Evolutionary conservation across 2,888 invertebrate genomes (phyloP).

Genomic region (Hirtodrosophila confusa): DNA sequence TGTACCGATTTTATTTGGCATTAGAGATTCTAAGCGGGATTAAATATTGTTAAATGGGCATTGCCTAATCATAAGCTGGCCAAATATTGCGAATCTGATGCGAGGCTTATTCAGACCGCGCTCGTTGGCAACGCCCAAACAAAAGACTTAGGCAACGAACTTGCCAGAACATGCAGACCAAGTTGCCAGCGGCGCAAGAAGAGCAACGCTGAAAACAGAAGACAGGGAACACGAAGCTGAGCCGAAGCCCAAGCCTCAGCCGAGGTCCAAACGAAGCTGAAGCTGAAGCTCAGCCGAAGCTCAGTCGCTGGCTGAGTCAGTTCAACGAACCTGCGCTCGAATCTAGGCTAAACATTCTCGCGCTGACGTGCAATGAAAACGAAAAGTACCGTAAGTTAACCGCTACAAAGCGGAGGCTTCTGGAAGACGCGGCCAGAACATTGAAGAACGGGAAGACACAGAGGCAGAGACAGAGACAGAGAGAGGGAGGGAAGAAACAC

Average conservation of each 20-base stretch:
- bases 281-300: conserved; percentile 23
- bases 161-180: conserved; percentile 58
- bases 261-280: conserved; percentile 2
- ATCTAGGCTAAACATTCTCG: conserved; percentile 85
- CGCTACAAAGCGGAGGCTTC: conserved; percentile 78
- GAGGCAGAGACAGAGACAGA: not conserved
- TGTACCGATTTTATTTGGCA: conserved; percentile 78
- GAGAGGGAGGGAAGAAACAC: conserved; percentile 16
- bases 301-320: conserved; percentile 56
- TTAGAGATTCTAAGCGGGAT: conserved; percentile 40
- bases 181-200: conserved; percentile 9
- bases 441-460: conserved; percentile 19
- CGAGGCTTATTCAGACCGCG: conserved; percentile 11
- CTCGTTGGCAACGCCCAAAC: conserved; percentile 58
- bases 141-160: conserved; percentile 71
- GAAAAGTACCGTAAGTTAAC: conserved; percentile 85
- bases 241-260: conserved; percentile 9
- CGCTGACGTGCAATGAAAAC: conserved; percentile 85
- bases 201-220: not conserved
- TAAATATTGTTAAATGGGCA: conserved; percentile 19
- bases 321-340: conserved; percentile 84
- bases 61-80: conserved; percentile 40
- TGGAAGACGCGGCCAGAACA: conserved; percentile 60
- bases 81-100: conserved; percentile 45
- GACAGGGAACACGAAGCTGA: conserved; percentile 2